phyloP scores from a whole-genome alignment of 2,113 vertebrate species.

The Rhynchopsitta pachyrhyncha region DNA sequence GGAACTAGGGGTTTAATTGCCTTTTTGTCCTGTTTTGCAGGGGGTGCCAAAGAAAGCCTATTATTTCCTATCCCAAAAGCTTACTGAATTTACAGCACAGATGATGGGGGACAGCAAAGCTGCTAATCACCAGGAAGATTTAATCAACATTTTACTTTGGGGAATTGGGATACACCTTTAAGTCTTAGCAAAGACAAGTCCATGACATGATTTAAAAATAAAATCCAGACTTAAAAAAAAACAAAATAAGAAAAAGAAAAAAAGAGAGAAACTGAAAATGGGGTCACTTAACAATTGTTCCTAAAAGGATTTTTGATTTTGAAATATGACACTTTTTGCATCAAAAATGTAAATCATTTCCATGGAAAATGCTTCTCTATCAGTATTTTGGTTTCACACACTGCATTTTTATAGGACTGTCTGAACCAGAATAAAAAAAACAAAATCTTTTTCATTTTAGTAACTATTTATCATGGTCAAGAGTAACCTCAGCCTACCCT shows the following conservation, averaged over 20 bases:
- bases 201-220: neutral
- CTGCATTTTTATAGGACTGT: neutral
- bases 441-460: conserved; percentile 10
- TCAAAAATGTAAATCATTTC: neutral
- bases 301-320: neutral
- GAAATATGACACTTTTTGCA: neutral
- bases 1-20: neutral
- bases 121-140: neutral
- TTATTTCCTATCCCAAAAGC: neutral
- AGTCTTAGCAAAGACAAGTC: neutral
- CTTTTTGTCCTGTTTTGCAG: neutral
- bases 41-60: neutral
- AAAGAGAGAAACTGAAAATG: neutral
- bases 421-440: conserved; percentile 15
- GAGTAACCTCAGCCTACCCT: neutral
- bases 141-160: conserved; percentile 9
- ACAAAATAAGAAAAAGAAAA: neutral
- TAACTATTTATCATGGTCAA: conserved; percentile 2
- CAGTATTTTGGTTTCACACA: neutral
- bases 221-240: neutral
- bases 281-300: neutral
- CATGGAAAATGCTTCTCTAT: neutral
- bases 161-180: neutral
- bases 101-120: neutral
- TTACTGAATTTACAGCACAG: conserved; percentile 1